phyloP scores from a whole-genome alignment of 2,113 vertebrate species.

The Rhipidura dahli region DNA sequence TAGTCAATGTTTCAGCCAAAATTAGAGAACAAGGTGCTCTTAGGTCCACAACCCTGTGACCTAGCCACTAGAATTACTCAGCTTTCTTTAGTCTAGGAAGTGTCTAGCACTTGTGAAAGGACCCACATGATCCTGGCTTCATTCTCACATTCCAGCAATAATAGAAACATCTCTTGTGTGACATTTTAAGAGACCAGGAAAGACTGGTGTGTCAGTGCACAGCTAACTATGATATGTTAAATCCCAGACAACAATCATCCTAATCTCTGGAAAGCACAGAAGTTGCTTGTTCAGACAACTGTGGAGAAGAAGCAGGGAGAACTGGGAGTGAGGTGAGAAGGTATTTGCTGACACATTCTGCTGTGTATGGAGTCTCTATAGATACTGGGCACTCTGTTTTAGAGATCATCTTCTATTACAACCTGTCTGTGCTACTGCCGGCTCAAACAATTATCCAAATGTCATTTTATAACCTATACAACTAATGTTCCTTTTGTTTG shows the following conservation, averaged over 20 bases:
- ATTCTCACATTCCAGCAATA: not conserved
- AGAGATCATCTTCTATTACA: not conserved
- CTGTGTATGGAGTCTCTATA: not conserved
- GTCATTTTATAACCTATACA: not conserved
- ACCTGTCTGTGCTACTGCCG: not conserved
- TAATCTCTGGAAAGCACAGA: not conserved
- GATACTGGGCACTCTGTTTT: not conserved
- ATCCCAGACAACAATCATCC: not conserved
- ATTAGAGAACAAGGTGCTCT: not conserved
- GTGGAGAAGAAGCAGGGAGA: not conserved
- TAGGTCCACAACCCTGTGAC: not conserved
- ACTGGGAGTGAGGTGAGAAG: not conserved
- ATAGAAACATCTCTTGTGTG: not conserved
- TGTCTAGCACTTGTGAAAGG: not conserved
- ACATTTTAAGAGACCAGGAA: not conserved
- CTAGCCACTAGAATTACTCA: not conserved
- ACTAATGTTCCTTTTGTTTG: not conserved
- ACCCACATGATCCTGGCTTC: not conserved
- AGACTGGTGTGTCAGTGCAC: not conserved
- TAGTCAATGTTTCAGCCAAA: not conserved
- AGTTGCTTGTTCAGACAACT: not conserved
- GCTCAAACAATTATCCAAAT: not conserved
- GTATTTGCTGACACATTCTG: not conserved
- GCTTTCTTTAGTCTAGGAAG: not conserved
- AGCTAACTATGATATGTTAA: not conserved